A percentile compares a stretch with the other conserved stretches of the same genome.
Evolutionary conservation across 2,888 invertebrate species (phyloP).

Genomic region (Balanococcus diminutus): DNA sequence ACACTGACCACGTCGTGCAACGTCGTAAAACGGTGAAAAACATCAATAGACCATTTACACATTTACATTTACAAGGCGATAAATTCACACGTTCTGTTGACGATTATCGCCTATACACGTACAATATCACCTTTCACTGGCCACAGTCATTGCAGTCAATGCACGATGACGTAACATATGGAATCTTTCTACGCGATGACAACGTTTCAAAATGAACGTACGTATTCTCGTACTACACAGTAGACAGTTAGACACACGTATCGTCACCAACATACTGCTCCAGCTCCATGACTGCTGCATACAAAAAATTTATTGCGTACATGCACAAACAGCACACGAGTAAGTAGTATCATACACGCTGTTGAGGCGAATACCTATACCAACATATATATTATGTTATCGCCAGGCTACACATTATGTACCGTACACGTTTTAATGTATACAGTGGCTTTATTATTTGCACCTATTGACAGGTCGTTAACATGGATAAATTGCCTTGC

Average conservation of each 20-base stretch:
- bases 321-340: not conserved
- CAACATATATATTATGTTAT: constrained; percentile 9
- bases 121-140: not conserved
- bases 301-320: not conserved
- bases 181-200: not conserved
- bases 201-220: constrained; percentile 6
- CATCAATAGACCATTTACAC: constrained; percentile 9
- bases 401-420: not conserved
- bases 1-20: not conserved
- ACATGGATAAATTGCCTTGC: constrained; percentile 23
- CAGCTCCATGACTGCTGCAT: not conserved
- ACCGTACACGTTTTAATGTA: constrained; percentile 21
- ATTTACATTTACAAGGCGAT: constrained; percentile 16
- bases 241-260: too few species aligned
- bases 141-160: not conserved
- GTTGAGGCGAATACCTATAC: not conserved
- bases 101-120: not conserved
- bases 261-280: not conserved
- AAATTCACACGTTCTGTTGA: not conserved
- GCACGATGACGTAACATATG: not conserved
- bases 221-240: not conserved
- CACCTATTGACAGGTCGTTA: constrained; percentile 40
- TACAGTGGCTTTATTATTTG: constrained; percentile 38
- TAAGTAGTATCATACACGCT: not conserved
- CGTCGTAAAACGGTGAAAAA: not conserved